Base-by-base conservation (phyloP, 2,888 invertebrate genomes). In the Nesidiocoris tenuis region DNA sequence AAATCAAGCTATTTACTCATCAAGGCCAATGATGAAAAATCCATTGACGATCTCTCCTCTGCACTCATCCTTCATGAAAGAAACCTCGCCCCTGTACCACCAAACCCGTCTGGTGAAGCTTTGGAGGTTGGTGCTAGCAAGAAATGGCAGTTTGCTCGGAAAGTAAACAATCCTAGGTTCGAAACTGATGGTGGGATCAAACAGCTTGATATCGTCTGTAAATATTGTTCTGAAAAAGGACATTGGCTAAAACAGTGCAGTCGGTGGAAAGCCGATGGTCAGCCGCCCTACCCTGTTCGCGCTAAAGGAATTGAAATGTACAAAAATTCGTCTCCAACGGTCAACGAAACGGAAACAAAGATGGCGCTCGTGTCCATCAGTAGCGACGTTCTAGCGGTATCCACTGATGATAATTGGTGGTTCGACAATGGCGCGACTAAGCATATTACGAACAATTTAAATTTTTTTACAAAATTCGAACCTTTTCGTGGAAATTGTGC, bases 401-500 rank as follows among this genome's bases (percentile, higher is more conserved):
- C 75, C n/a, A 75, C 24, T 18, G 56, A 68, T 9, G 74, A 76
- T 18, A 77, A 77, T 16, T 82, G 81, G 82, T 82, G 80, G 80
- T 79, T 82, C 5, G 82, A 82, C 70, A 82, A 82, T 67, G 82
- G 81, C 22, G 82, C 81, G 18, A 82, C 81, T 18, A 81, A 78
- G 9, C 82, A 82, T 71, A 80, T 82, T 25, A 80, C 80, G 1
- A 80, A 79, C 74, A 72, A 80, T 79, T 24, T 67, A 80, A 80
- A 63, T 23, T 65, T 23, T 22, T 74, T 74, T 57, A 64, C 19
- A n/a, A 24, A 59, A 1, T 76, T 61, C 21, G 25, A 71, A 64
- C 64, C 64, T n/a, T 76, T 76, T 55, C 21, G 63, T 54, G 65
- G 9, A 55, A 66, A 65, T 66, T 74, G 12, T 65, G 22, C 17